Evolutionary conservation across 2,113 vertebrate species (phyloP).

Genomic region (Macquaria australasica): DNA sequence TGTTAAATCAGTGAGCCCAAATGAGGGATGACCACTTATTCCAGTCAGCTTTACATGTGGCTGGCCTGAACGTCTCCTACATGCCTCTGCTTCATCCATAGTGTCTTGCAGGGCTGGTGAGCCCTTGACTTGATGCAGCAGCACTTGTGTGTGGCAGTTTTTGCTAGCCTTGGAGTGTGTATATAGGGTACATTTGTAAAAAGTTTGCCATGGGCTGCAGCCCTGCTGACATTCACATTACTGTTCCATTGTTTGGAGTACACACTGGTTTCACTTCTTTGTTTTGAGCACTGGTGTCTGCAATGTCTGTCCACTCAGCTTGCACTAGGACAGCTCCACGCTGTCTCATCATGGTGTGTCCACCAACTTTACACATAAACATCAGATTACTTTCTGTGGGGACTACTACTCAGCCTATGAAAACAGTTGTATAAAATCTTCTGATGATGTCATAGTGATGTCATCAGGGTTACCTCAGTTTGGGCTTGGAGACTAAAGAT

Average conservation of each 20-base stretch:
- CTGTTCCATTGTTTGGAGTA: constrained; percentile 1
- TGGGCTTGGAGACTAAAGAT: neutral
- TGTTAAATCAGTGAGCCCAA: neutral
- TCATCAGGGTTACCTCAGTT: neutral
- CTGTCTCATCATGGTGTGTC: neutral
- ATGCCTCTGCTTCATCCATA: too few relatives aligned
- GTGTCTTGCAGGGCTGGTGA: neutral
- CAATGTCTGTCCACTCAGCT: constrained; percentile 29
- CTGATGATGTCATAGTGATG: neutral
- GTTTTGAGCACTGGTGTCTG: neutral
- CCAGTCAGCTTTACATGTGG: neutral
- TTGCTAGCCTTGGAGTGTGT: neutral
- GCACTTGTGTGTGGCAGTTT: neutral
- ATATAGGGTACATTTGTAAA: neutral
- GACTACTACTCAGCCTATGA: neutral
- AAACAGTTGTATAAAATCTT: neutral
- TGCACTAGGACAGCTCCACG: neutral
- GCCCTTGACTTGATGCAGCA: neutral
- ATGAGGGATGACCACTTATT: neutral
- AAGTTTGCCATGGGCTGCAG: neutral
- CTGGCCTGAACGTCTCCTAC: neutral
- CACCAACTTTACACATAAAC: neutral
- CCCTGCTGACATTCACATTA: constrained; percentile 5
- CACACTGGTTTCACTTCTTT: constrained; percentile 44
- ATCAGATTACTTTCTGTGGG: neutral